phyloP scores from a whole-genome alignment of 2,888 invertebrate species.

The Pasiphila rectangulata region DNA sequence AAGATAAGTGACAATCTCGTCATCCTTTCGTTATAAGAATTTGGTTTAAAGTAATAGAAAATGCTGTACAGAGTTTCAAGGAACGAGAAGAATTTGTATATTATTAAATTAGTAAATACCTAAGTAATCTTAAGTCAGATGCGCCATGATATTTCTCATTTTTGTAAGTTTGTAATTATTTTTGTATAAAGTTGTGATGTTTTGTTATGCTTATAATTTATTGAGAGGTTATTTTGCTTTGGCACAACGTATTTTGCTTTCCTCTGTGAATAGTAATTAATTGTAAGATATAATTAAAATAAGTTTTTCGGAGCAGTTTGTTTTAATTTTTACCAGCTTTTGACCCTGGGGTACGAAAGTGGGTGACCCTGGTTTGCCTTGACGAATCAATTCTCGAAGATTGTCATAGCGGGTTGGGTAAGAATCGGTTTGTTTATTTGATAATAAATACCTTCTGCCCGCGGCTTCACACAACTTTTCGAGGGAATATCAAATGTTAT shows the following conservation, averaged over 20 bases:
- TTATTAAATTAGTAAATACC: conserved; percentile 25
- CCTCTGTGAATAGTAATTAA: conserved; percentile 30
- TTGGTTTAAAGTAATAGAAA: not conserved
- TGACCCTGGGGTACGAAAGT: conserved; percentile 30
- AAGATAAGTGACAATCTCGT: not conserved
- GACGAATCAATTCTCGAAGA: conserved; percentile 30
- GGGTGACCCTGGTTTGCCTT: conserved; percentile 28
- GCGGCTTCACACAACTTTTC: too few relatives aligned
- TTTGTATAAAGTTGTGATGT: conserved; percentile 46
- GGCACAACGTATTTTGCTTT: conserved; percentile 33
- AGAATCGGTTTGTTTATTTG: conserved; percentile 15
- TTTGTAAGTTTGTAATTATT: conserved; percentile 42
- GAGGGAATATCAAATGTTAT: too few relatives aligned
- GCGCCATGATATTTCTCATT: conserved; percentile 71
- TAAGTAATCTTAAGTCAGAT: conserved; percentile 64
- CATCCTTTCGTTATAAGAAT: not conserved
- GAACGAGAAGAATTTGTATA: not conserved
- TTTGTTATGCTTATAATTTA: conserved; percentile 27
- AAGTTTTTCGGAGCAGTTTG: conserved; percentile 29
- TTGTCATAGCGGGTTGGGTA: conserved; percentile 26
- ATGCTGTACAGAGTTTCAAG: not conserved
- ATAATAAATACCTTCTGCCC: too few relatives aligned
- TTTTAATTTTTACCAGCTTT: conserved; percentile 21
- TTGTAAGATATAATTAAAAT: conserved; percentile 31
- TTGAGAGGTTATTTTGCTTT: conserved; percentile 31